Percentiles rank a stretch among this genome's conserved stretches.
Evolutionary conservation across 1,140 invertebrate species (phyloP).

Genomic region (Anastrepha obliqua): DNA sequence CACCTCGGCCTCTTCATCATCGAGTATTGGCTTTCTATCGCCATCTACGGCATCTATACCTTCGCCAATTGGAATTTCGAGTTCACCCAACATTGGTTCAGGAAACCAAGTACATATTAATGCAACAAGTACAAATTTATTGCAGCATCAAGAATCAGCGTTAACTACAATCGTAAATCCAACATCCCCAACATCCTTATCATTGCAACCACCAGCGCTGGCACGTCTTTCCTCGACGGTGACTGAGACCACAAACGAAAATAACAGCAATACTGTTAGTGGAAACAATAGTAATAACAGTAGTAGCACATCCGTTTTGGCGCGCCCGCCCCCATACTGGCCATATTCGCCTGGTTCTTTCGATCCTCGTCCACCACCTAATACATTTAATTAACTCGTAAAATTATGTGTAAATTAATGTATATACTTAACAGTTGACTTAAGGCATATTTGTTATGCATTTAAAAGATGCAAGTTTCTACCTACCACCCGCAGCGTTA

Average conservation of each 20-base stretch:
- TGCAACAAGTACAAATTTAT: constrained; percentile 58
- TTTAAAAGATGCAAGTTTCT: not conserved
- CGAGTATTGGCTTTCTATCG: constrained; percentile 70
- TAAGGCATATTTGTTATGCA: constrained; percentile 1
- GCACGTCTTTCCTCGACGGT: constrained; percentile 47
- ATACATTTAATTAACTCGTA: constrained; percentile 69
- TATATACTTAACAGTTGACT: constrained; percentile 38
- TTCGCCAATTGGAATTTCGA: constrained; percentile 70
- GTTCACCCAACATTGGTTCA: constrained; percentile 65
- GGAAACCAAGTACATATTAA: constrained; percentile 60
- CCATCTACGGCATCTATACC: constrained; percentile 67
- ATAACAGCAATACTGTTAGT: not conserved
- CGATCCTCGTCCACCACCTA: constrained; percentile 72
- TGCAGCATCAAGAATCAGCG: constrained; percentile 20
- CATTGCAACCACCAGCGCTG: not conserved
- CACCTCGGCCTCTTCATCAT: constrained; percentile 63
- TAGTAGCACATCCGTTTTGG: constrained; percentile 61
- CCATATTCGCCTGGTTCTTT: constrained; percentile 71
- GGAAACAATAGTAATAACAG: constrained; percentile 10
- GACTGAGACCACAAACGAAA: constrained; percentile 58
- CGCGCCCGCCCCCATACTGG: constrained; percentile 72
- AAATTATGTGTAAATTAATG: constrained; percentile 20
- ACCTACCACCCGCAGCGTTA: not conserved
- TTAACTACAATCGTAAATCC: constrained; percentile 12
- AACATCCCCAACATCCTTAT: constrained; percentile 10